A percentile compares a stretch with the other conserved stretches of the same genome.
phyloP scores from a whole-genome alignment of 2,113 vertebrate species.

The Misgurnus mizolepis region DNA sequence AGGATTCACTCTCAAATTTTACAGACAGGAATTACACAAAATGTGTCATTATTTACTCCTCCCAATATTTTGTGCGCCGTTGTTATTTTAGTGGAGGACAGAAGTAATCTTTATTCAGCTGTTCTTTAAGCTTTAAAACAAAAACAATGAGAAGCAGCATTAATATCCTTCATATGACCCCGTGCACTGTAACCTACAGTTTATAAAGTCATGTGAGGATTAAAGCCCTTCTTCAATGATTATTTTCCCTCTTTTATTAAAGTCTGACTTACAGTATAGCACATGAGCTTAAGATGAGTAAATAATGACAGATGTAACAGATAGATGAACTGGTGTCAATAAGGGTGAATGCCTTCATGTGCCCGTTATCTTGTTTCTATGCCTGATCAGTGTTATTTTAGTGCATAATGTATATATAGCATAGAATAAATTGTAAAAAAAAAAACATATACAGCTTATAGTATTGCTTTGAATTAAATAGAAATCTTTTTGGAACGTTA shows the following conservation, averaged over 20 bases:
- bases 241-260: too few relatives aligned
- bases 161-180: too few relatives aligned
- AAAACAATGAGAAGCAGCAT: too few relatives aligned
- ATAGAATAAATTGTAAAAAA: constrained; percentile 72
- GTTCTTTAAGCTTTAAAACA: neutral
- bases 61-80: neutral
- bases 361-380: constrained; percentile 46
- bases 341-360: constrained; percentile 16
- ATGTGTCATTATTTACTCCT: neutral
- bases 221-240: too few relatives aligned
- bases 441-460: constrained; percentile 70
- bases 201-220: too few relatives aligned
- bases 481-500: constrained; percentile 72
- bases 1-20: neutral
- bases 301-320: neutral
- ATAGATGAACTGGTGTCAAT: neutral
- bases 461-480: constrained; percentile 72
- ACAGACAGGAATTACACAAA: neutral
- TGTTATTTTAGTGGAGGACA: neutral
- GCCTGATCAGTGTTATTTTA: constrained; percentile 40
- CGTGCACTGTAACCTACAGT: too few relatives aligned
- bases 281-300: neutral
- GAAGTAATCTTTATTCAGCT: neutral
- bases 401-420: constrained; percentile 78
- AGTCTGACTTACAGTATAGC: too few relatives aligned